A percentile compares a stretch with the other conserved stretches of the same genome.
Conservation (phyloP, 1,140 invertebrate species). For the Drosophila carrolli region DNA sequence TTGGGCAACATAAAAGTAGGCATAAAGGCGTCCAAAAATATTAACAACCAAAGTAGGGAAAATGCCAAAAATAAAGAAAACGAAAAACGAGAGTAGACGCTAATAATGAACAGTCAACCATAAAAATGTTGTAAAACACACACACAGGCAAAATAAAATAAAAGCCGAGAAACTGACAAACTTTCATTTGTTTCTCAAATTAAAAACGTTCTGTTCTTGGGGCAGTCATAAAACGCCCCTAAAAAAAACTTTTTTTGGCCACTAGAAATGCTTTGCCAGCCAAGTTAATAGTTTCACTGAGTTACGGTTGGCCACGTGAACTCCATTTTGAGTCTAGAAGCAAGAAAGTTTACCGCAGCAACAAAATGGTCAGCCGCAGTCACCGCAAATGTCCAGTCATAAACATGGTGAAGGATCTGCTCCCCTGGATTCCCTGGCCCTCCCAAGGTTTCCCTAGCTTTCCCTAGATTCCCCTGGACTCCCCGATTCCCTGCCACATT, state of each 20-base stretch:
- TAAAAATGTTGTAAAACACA: constrained; percentile 76
- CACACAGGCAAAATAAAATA: constrained; percentile 32
- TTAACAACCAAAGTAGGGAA: constrained; percentile 60
- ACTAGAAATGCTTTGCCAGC: constrained; percentile 19
- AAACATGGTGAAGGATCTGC: constrained; percentile 53
- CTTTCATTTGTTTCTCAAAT: constrained; percentile 82
- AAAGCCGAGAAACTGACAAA: constrained; percentile 43
- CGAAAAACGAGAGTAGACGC: constrained; percentile 48
- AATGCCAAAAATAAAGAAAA: constrained; percentile 26
- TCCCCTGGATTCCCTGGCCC: not conserved
- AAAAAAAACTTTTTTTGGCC: constrained; percentile 43
- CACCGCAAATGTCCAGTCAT: constrained; percentile 79
- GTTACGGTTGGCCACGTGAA: constrained; percentile 66
- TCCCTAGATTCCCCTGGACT: not conserved
- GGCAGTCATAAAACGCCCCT: constrained; percentile 62
- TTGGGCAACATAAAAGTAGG: constrained; percentile 77
- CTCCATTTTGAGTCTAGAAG: constrained; percentile 54
- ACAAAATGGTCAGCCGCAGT: constrained; percentile 67
- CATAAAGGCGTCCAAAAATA: constrained; percentile 77
- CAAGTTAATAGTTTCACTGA: constrained; percentile 65
- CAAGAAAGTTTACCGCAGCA: constrained; percentile 67
- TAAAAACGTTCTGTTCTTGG: constrained; percentile 59
- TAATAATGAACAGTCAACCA: constrained; percentile 82
- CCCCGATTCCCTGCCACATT: constrained; percentile 66
- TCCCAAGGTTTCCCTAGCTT: not conserved